Evolutionary conservation across 37 sponge, comb jelly and placozoan genomes (phyloP).

Genomic region (Aphrocallistes beatrix): DNA sequence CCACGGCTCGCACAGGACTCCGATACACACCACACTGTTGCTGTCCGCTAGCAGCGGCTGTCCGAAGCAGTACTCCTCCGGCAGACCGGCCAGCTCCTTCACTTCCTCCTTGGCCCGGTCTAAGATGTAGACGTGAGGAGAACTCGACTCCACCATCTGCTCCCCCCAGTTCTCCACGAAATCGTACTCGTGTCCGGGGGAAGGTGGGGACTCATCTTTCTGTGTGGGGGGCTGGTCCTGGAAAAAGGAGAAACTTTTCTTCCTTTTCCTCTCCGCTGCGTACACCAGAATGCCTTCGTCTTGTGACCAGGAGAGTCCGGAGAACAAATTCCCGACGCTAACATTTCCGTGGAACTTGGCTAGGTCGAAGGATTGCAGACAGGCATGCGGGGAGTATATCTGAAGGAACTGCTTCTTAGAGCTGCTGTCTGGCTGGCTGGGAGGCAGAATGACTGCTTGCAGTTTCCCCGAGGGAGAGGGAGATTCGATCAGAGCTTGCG

Average conservation of each 20-base stretch:
- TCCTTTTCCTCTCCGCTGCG: slow-evolving; percentile 74
- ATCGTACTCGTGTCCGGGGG: slow-evolving; percentile 42
- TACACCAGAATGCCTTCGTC: slow-evolving; percentile 58
- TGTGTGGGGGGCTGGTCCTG: too few species aligned
- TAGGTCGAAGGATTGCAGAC: neutral
- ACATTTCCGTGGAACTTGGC: neutral
- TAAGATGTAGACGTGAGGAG: slow-evolving; percentile 59
- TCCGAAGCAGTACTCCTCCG: slow-evolving; percentile 6
- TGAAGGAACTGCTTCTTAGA: neutral
- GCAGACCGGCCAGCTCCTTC: neutral
- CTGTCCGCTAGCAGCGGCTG: neutral
- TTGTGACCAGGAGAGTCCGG: slow-evolving; percentile 29
- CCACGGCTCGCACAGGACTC: slow-evolving; percentile 59
- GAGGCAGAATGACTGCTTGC: neutral
- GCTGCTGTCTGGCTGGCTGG: neutral
- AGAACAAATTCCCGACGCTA: neutral
- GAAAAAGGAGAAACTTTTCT: slow-evolving; percentile 59
- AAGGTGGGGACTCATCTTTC: neutral
- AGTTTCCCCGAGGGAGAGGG: neutral
- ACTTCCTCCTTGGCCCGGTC: slow-evolving; percentile 35
- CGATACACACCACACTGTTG: slow-evolving; percentile 54
- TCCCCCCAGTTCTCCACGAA: slow-evolving; percentile 76
- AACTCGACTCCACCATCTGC: slow-evolving; percentile 37
- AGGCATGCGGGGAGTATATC: neutral
- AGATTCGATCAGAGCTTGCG: neutral